phyloP scores from a whole-genome alignment of 2,113 vertebrate genomes.

The Gambusia holbrooki region DNA sequence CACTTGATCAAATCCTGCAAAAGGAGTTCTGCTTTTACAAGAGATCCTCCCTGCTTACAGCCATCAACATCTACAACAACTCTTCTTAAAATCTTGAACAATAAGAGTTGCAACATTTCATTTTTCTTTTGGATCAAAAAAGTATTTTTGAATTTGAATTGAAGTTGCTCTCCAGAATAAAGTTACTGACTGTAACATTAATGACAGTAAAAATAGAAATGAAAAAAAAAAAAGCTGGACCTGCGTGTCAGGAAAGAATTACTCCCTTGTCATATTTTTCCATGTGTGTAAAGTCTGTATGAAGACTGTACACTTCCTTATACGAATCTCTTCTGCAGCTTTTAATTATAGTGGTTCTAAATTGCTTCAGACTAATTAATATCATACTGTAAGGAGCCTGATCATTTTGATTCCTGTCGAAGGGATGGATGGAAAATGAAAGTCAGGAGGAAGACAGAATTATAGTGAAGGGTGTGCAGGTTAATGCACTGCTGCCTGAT shows the following conservation, averaged over 20 bases:
- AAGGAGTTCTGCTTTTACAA: neutral
- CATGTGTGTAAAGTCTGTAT: conserved; percentile 31
- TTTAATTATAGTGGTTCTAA: conserved; percentile 51
- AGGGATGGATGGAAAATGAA: conserved; percentile 36
- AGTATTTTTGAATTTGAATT: neutral
- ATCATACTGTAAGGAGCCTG: conserved; percentile 24
- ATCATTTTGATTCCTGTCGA: conserved; percentile 60
- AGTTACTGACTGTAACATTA: conserved; percentile 52
- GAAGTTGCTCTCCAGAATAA: conserved; percentile 24
- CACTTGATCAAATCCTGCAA: conserved; percentile 9
- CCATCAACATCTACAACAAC: too few relatives aligned
- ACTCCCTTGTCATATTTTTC: conserved; percentile 34
- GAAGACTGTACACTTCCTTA: conserved; percentile 15
- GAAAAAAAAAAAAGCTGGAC: conserved; percentile 15
- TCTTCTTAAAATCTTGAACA: neutral
- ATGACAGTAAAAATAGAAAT: conserved; percentile 16
- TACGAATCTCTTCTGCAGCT: conserved; percentile 17
- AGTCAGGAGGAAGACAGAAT: conserved; percentile 28
- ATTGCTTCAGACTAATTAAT: conserved; percentile 49
- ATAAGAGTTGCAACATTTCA: neutral
- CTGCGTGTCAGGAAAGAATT: conserved; percentile 33
- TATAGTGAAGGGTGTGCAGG: conserved; percentile 23
- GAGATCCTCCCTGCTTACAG: too few relatives aligned
- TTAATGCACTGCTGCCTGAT: conserved; percentile 7
- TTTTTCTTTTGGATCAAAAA: too few relatives aligned